Evolutionary conservation across 1,140 invertebrate species (phyloP).

Genomic region (Bursaphelenchus mucronatus): DNA sequence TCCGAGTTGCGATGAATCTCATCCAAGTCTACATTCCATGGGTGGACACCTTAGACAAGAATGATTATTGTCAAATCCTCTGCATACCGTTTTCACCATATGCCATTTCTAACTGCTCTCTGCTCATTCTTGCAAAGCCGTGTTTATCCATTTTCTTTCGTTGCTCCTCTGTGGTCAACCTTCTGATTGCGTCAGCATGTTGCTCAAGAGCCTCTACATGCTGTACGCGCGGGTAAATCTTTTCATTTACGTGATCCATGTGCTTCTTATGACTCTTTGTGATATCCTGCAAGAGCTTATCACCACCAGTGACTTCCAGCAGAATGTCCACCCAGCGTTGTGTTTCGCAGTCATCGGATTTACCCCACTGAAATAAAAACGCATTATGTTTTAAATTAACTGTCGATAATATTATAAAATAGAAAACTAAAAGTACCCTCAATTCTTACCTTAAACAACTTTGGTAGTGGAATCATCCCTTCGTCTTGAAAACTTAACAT

Average conservation of each 20-base stretch:
- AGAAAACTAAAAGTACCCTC: neutral
- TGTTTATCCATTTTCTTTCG: neutral
- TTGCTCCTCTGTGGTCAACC: neutral
- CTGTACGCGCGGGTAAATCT: slow-evolving; percentile 10
- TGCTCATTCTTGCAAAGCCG: slow-evolving; percentile 15
- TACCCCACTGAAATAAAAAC: neutral
- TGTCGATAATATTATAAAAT: neutral
- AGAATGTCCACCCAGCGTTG: slow-evolving; percentile 5
- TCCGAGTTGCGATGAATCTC: neutral
- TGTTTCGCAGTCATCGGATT: slow-evolving; percentile 16
- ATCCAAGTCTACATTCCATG: neutral
- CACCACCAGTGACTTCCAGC: slow-evolving; percentile 12
- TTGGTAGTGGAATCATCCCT: slow-evolving; percentile 11
- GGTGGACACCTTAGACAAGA: neutral
- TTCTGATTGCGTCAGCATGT: neutral
- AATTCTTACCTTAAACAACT: slow-evolving; percentile 2
- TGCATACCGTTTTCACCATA: slow-evolving; percentile 7
- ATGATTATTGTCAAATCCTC: neutral
- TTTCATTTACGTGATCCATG: slow-evolving; percentile 3
- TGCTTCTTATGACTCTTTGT: neutral
- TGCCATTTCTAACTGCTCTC: slow-evolving; percentile 12
- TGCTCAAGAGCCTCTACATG: slow-evolving; percentile 5
- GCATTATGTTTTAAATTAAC: neutral
- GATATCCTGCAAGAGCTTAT: slow-evolving; percentile 4
- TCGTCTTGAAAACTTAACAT: slow-evolving; percentile 16